These are phyloP conservation scores for Stenoptilia bipunctidactyla DNA, from an alignment of 2,888 invertebrate species.

Conservation along the genomic window DNA sequence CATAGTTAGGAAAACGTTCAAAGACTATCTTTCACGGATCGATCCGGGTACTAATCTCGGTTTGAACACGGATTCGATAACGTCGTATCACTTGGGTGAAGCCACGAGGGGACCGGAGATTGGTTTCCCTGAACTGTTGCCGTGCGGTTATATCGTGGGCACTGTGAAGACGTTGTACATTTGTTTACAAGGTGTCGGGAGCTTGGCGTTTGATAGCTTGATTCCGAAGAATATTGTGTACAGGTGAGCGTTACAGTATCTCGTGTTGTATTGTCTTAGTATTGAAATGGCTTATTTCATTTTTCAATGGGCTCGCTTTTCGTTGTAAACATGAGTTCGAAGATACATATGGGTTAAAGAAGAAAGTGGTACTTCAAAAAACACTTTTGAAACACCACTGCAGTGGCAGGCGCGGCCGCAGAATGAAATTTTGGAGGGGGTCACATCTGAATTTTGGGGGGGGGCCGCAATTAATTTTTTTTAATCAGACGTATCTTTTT, in stretches of 20 bases:
- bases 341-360: too few species aligned
- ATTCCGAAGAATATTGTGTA: slow-evolving; percentile 97
- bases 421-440: too few species aligned
- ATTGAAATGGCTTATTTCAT: too few species aligned
- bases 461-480: too few species aligned
- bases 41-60: slow-evolving; percentile 94
- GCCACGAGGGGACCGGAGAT: slow-evolving; percentile 84
- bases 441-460: too few species aligned
- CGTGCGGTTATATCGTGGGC: slow-evolving; percentile 93
- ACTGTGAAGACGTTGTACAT: slow-evolving; percentile 89
- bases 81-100: slow-evolving; percentile 94
- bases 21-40: slow-evolving; percentile 92
- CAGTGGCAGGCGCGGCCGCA: too few species aligned
- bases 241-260: slow-evolving; percentile 72
- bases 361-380: too few species aligned
- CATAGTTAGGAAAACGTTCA: slow-evolving; percentile 91
- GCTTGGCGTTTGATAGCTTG: slow-evolving; percentile 93
- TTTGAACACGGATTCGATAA: slow-evolving; percentile 86
- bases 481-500: too few species aligned
- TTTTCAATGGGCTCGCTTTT: too few species aligned
- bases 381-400: too few species aligned
- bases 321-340: too few species aligned
- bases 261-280: too few species aligned
- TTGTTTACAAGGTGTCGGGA: slow-evolving; percentile 88
- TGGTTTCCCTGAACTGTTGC: slow-evolving; percentile 89